These are phyloP conservation scores for Trypoxylon attenuatum DNA, from an alignment of 2,888 invertebrate species.

Conservation along the genomic window DNA sequence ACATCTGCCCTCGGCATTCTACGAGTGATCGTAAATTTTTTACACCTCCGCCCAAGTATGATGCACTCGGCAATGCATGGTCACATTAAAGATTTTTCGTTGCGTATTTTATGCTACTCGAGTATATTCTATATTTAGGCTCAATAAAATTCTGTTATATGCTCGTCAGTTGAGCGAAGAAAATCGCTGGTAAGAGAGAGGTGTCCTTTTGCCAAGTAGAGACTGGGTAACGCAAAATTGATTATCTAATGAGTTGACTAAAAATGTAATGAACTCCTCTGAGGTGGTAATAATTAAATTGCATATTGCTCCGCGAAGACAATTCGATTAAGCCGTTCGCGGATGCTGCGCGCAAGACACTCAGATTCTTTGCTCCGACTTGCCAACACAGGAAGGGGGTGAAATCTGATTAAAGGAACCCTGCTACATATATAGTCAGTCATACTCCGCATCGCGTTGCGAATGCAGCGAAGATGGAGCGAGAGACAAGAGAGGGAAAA, in stretches of 20 bases:
- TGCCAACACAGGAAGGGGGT: conserved; percentile 10
- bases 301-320: not conserved
- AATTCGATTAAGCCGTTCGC: conserved; percentile 10
- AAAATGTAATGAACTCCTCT: too few species aligned
- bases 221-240: too few species aligned
- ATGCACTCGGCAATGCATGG: not conserved
- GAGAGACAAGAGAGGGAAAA: not conserved
- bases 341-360: not conserved
- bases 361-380: conserved; percentile 2
- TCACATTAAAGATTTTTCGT: not conserved
- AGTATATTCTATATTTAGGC: too few species aligned
- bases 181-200: too few species aligned
- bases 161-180: too few species aligned
- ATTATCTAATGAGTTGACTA: too few species aligned
- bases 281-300: too few species aligned
- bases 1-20: not conserved
- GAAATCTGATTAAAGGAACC: conserved; percentile 38
- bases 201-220: too few species aligned
- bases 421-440: conserved; percentile 36
- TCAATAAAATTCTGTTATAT: too few species aligned
- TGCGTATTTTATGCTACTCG: too few species aligned
- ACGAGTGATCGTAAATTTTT: not conserved
- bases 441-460: conserved; percentile 24
- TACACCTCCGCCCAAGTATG: not conserved
- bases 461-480: conserved; percentile 14